These are phyloP conservation scores for Hydractinia symbiolongicarpus DNA, from an alignment of 30 jellyfish, hydroid and myxozoan species.

Conservation along the genomic window DNA sequence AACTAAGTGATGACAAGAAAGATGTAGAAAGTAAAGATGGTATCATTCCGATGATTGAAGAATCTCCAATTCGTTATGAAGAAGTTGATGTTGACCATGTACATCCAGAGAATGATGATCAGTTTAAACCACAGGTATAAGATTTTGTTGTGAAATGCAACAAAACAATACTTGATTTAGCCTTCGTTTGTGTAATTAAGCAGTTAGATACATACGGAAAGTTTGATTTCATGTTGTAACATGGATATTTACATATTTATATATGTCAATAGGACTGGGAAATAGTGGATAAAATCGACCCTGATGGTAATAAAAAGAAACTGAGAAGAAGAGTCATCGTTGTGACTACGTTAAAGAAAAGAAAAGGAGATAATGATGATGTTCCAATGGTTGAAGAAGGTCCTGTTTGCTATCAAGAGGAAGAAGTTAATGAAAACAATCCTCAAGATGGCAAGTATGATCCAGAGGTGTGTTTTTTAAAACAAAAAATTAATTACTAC, in stretches of 20 bases:
- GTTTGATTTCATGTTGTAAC: too few species aligned
- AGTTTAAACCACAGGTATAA: too few species aligned
- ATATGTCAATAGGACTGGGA: conserved; percentile 65
- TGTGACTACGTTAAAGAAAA: neutral
- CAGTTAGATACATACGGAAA: too few species aligned
- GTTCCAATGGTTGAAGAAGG: neutral
- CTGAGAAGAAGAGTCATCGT: conserved; percentile 24
- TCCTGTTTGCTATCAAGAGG: conserved; percentile 10
- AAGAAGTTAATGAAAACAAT: neutral
- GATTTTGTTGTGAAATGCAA: neutral
- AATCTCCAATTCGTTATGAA: conserved; percentile 41
- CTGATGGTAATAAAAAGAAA: conserved; percentile 52
- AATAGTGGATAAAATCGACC: conserved; percentile 35
- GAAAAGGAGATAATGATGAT: neutral
- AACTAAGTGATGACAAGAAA: conserved; percentile 8
- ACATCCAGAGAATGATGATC: conserved; percentile 20
- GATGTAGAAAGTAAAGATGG: neutral
- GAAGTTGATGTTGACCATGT: conserved; percentile 51
- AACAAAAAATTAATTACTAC: too few species aligned
- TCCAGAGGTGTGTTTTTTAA: neutral
- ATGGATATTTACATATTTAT: neutral
- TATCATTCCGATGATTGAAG: conserved; percentile 17
- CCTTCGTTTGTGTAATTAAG: too few species aligned
- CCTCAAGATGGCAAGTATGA: neutral
- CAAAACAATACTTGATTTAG: too few species aligned